A percentile compares a stretch with the other conserved stretches of the same genome.
Conservation (phyloP, 2,888 invertebrate species). For the Tribolium freemani region DNA sequence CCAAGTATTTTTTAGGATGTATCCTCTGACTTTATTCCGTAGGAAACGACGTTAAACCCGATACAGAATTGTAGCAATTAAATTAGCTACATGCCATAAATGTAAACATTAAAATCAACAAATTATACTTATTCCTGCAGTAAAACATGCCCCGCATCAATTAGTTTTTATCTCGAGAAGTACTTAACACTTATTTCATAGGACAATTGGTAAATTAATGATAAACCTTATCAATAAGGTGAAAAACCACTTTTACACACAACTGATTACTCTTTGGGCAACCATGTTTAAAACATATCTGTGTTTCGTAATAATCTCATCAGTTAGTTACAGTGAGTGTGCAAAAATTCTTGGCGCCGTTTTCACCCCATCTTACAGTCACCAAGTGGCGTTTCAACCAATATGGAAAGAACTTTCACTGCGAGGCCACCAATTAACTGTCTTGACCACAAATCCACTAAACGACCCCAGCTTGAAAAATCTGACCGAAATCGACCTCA, state of each 20-base stretch:
- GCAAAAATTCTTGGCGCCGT: constrained; percentile 55
- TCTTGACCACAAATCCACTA: constrained; percentile 59
- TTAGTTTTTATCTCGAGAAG: not conserved
- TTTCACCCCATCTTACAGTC: constrained; percentile 57
- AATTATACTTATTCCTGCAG: not conserved
- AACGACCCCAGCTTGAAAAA: constrained; percentile 46
- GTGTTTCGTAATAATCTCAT: not conserved
- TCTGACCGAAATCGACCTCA: constrained; percentile 52
- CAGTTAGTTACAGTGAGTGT: constrained; percentile 26
- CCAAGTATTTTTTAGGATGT: too few species aligned
- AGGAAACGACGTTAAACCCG: constrained; percentile 51
- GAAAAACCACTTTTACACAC: not conserved
- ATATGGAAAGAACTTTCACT: constrained; percentile 55
- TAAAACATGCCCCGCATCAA: not conserved
- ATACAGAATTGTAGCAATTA: constrained; percentile 44
- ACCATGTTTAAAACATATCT: not conserved
- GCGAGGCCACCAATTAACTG: constrained; percentile 61
- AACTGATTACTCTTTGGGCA: not conserved
- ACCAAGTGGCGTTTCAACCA: constrained; percentile 56
- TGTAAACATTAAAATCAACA: not conserved
- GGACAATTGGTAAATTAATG: not conserved
- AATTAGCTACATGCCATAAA: not conserved
- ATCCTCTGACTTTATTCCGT: too few species aligned
- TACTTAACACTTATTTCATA: not conserved
- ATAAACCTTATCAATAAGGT: not conserved